These are phyloP conservation scores for Agrypnia vestita DNA, from an alignment of 1,140 invertebrate genomes.

Conservation along the genomic window DNA sequence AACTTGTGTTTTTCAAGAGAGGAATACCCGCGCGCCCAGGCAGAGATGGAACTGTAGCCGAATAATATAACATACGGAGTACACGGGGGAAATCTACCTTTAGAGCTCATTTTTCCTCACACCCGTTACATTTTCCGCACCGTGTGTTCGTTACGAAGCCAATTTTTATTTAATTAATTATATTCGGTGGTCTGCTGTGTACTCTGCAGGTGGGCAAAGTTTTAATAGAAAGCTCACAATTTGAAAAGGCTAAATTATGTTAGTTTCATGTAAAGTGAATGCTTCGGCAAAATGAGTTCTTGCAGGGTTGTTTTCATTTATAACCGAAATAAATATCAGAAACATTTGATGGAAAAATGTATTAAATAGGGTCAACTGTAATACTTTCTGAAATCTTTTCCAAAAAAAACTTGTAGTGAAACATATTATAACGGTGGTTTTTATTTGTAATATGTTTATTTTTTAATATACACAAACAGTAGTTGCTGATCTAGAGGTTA, in stretches of 20 bases:
- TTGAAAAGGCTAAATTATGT: neutral
- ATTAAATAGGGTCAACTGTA: too few species aligned
- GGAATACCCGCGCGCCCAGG: too few species aligned
- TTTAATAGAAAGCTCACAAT: neutral
- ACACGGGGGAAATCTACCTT: conserved; percentile 51
- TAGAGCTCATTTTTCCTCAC: conserved; percentile 49
- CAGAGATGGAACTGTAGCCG: conserved; percentile 1
- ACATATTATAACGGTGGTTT: too few species aligned
- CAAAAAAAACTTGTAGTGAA: too few species aligned
- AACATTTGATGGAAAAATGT: too few species aligned
- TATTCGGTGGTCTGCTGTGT: conserved; percentile 3
- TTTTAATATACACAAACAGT: too few species aligned
- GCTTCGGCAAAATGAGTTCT: too few species aligned
- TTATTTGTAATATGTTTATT: too few species aligned
- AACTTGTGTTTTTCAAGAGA: conserved; percentile 39
- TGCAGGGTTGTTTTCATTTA: too few species aligned
- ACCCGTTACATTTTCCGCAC: conserved; percentile 16
- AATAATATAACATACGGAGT: conserved; percentile 42
- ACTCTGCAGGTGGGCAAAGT: neutral
- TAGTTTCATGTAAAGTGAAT: neutral
- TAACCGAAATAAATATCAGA: too few species aligned
- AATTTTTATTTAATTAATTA: conserved; percentile 47
- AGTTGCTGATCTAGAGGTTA: too few species aligned
- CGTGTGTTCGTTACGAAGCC: conserved; percentile 25
- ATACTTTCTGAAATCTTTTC: too few species aligned